These are phyloP conservation scores for Spinus pinus DNA, from an alignment of 2,797 vertebrate genomes.

Conservation along the genomic window DNA sequence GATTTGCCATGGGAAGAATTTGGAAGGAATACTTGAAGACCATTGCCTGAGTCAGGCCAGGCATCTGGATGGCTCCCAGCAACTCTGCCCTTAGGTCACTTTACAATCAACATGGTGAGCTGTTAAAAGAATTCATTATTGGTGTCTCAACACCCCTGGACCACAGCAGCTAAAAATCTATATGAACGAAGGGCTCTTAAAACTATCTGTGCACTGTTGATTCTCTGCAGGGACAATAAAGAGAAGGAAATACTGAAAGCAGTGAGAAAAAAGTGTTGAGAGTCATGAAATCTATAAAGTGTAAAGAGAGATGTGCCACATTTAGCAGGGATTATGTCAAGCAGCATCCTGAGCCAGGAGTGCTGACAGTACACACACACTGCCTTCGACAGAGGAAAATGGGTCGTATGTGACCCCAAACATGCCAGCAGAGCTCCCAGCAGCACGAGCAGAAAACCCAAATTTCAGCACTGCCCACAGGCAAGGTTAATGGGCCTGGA, in stretches of 20 bases:
- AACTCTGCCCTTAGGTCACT: constrained; percentile 5
- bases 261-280: background rate
- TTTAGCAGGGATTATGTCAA: constrained; percentile 26
- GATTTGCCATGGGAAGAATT: background rate
- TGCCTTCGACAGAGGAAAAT: background rate
- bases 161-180: constrained; percentile 53
- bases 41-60: background rate
- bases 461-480: rapidly evolving
- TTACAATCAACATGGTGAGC: constrained; percentile 45
- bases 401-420: background rate
- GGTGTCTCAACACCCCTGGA: constrained; percentile 37
- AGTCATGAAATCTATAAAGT: constrained; percentile 23
- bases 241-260: background rate
- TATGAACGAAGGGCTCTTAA: constrained; percentile 57
- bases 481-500: background rate
- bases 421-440: background rate
- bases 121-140: constrained; percentile 58
- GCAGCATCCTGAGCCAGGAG: background rate
- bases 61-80: background rate
- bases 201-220: constrained; percentile 31
- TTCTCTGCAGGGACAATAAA: constrained; percentile 12
- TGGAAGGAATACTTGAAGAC: background rate
- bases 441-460: background rate
- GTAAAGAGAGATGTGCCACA: constrained; percentile 9
- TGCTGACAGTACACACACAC: constrained; percentile 1